phyloP scores from a whole-genome alignment of 2,113 vertebrate genomes.

The Daphoenositta chrysoptera region DNA sequence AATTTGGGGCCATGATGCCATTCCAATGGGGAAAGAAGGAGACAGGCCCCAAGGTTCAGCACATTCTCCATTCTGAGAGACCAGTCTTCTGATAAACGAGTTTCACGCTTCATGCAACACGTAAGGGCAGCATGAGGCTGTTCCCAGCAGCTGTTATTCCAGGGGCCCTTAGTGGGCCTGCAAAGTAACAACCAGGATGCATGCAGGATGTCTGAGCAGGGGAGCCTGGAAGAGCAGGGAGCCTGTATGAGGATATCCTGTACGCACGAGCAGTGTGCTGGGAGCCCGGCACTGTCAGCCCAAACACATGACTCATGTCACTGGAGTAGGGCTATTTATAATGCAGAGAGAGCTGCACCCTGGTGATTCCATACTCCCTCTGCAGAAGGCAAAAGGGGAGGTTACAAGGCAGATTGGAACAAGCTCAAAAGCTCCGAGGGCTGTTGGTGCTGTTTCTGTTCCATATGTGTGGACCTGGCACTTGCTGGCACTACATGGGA shows the following conservation, averaged over 20 bases:
- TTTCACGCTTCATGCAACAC: neutral
- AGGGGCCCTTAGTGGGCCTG: neutral
- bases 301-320: conserved; percentile 58
- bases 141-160: conserved; percentile 25
- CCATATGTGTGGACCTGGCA: neutral
- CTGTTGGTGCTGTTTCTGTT: neutral
- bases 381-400: neutral
- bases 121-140: neutral
- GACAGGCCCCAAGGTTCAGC: neutral
- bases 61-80: neutral
- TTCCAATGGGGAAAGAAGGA: neutral
- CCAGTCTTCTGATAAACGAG: neutral
- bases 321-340: conserved; percentile 29
- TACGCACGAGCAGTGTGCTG: conserved; percentile 41
- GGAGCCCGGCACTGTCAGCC: neutral
- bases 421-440: neutral
- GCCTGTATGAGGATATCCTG: conserved; percentile 61
- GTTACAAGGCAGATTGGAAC: neutral
- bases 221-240: conserved; percentile 26
- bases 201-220: conserved; percentile 54
- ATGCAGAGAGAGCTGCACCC: neutral
- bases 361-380: neutral
- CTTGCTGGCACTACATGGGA: neutral
- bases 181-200: conserved; percentile 48
- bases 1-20: neutral